These are phyloP conservation scores for Poecilia latipinna DNA, from an alignment of 2,113 vertebrate genomes.

Conservation along the genomic window DNA sequence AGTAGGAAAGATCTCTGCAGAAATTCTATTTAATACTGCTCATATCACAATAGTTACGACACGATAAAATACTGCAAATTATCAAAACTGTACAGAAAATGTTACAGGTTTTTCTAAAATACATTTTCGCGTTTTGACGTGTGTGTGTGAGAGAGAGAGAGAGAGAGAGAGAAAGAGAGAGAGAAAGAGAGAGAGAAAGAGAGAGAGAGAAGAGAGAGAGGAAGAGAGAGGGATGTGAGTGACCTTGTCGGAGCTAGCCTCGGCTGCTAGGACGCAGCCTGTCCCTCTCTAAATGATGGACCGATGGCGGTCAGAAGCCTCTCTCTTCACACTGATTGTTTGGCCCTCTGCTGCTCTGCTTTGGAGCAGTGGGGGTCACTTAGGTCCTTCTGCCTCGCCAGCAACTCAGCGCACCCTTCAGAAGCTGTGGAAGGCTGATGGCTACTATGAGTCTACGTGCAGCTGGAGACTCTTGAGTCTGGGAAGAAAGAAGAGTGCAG, in stretches of 20 bases:
- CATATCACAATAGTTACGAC: constrained; percentile 93
- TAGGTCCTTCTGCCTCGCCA: constrained; percentile 25
- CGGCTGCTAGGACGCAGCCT: constrained; percentile 41
- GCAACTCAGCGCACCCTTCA: constrained; percentile 23
- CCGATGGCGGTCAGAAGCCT: constrained; percentile 18
- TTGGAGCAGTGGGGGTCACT: constrained; percentile 22
- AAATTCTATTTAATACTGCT: constrained; percentile 92
- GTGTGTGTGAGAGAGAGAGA: constrained; percentile 79
- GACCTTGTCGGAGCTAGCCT: constrained; percentile 34
- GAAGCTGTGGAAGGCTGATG: constrained; percentile 59
- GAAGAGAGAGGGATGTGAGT: constrained; percentile 73
- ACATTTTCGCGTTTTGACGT: constrained; percentile 89
- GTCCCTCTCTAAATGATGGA: constrained; percentile 30
- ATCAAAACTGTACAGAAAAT: constrained; percentile 98
- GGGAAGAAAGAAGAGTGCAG: constrained; percentile 57
- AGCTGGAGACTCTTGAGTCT: constrained; percentile 56
- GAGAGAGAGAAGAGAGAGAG: constrained; percentile 78
- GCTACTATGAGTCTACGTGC: constrained; percentile 64
- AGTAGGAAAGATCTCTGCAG: constrained; percentile 93
- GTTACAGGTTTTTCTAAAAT: constrained; percentile 98
- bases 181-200: constrained; percentile 82
- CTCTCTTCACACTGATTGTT: constrained; percentile 47
- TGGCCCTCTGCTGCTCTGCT: constrained; percentile 42
- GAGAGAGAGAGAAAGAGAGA: constrained; percentile 80
- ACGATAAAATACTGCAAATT: constrained; percentile 98